Evolutionary conservation across 2,113 vertebrate species (phyloP), one percentile per base, ranked within the genome.

Genomic region (Hirundichthys speculiger): DNA sequence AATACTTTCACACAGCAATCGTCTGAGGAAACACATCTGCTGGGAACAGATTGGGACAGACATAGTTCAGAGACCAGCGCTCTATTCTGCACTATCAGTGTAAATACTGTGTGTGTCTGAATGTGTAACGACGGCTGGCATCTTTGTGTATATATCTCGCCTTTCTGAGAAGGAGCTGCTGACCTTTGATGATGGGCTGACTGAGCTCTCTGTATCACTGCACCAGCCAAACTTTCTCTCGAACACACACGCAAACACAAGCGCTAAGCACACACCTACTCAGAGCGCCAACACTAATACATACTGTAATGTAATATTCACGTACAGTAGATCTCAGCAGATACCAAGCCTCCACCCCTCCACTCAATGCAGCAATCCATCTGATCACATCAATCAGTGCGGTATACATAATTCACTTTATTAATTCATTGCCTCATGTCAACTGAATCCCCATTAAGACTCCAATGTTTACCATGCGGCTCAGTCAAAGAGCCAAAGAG

Each of bases 21-120:
- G 89, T 91, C 83, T 90, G 67, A 58, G 66, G 83, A 86, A 85
- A 80, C 73, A 71, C 89, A 90, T 90, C 86, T 91, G 90, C 82
- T 75, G 80, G 72, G 79, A 90, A 83, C 86, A 90, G 89, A 92
- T 88, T 91, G 89, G 80, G 78, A 86, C 71, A 64, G 73, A 65
- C 80, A 84, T 83, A 82, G 75, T 83, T 81, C 73, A 77, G 76
- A 80, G 78, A 64, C 68, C 81, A 65, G 64, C 34, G 60, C 70
- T 69, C 53, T 14, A 40, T 69, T 73, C 71, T 58, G 69, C 73
- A 51, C 74, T 53, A 75, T 83, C 77, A 82, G 72, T 84, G 78
- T 70, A 84, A 87, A 87, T 75, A 77, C 77, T 67, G 30, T 66
- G 40, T 64, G 68, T 48, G 40, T 59, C 55, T 72, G 63, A 47